Percentiles rank a stretch among this genome's conserved stretches.
phyloP scores from a whole-genome alignment of 2,888 invertebrate genomes.

The Oscheius sp. region DNA sequence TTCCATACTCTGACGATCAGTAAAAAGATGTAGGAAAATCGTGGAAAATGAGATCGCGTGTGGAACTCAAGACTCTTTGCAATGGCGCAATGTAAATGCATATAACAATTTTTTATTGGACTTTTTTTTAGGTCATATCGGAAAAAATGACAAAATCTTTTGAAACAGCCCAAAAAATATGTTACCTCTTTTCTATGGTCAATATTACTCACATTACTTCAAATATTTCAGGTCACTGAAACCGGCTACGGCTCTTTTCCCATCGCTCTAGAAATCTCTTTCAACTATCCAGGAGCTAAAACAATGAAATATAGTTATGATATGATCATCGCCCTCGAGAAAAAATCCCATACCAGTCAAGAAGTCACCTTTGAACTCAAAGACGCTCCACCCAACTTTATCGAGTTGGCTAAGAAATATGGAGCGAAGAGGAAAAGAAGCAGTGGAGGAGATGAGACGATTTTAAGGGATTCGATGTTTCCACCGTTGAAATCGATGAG shows the following conservation, averaged over 20 bases:
- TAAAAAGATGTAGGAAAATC: too few relatives aligned
- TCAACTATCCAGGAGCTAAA: conserved; percentile 30
- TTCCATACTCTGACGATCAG: background rate
- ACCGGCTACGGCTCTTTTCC: conserved; percentile 24
- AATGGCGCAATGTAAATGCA: background rate
- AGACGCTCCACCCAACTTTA: conserved; percentile 19
- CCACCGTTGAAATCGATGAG: conserved; percentile 14
- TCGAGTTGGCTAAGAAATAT: conserved; percentile 11
- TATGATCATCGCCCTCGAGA: conserved; percentile 15
- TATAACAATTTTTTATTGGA: background rate
- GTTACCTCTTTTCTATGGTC: too few relatives aligned
- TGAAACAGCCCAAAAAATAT: too few relatives aligned
- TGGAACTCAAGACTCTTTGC: too few relatives aligned
- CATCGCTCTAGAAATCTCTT: conserved; percentile 3
- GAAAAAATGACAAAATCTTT: too few relatives aligned
- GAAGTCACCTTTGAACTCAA: conserved; percentile 28
- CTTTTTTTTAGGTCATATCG: too few relatives aligned
- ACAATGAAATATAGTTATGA: conserved; percentile 27
- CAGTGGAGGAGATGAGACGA: conserved; percentile 1
- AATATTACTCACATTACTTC: too few relatives aligned
- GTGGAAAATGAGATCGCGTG: too few relatives aligned
- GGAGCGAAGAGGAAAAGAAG: conserved; percentile 15
- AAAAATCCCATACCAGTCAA: background rate
- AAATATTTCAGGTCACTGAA: conserved; percentile 23
- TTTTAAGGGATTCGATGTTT: background rate